These are phyloP conservation scores for Dicrurus megarhynchus DNA, from an alignment of 2,113 vertebrate genomes.

Conservation along the genomic window DNA sequence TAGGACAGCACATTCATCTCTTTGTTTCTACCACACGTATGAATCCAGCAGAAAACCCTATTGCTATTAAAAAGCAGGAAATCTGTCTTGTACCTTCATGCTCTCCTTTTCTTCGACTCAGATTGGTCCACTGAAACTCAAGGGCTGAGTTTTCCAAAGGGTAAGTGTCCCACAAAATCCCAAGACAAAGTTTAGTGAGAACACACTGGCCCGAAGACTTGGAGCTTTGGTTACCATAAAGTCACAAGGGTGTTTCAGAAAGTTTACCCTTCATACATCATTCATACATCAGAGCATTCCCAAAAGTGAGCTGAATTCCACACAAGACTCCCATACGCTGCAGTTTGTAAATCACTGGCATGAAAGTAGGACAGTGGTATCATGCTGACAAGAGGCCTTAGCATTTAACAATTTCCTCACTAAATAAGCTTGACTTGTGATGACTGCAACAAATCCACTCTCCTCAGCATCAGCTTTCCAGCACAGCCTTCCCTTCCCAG, in stretches of 20 bases:
- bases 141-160: background rate
- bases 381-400: background rate
- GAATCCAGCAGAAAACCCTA: background rate
- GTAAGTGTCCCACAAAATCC: background rate
- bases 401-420: background rate
- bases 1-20: background rate
- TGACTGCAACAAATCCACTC: background rate
- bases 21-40: background rate
- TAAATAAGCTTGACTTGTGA: background rate
- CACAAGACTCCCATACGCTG: background rate
- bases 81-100: background rate
- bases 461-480: background rate
- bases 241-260: background rate
- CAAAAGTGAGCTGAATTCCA: background rate
- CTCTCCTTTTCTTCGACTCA: background rate
- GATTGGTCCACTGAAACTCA: background rate
- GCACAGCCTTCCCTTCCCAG: background rate
- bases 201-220: rapidly evolving
- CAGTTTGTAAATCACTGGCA: background rate
- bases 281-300: background rate
- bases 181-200: background rate
- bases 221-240: background rate
- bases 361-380: background rate
- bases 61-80: background rate
- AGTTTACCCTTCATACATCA: background rate